Base-by-base conservation (phyloP, 2,888 invertebrate species). In the Girardia tigrina region DNA sequence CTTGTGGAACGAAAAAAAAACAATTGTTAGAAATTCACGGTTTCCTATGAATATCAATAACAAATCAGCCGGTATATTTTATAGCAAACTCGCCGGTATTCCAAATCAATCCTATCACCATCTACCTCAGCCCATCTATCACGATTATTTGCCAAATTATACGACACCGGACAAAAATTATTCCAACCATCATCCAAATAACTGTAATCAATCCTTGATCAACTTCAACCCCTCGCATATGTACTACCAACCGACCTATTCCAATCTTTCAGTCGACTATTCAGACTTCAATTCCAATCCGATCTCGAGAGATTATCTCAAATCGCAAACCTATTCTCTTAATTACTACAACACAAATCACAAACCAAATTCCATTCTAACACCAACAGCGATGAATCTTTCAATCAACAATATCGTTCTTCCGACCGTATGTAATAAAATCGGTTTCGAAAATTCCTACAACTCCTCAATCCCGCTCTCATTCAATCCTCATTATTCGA, bases 31-130 rank as follows among this genome's bases (percentile, higher is more conserved):
- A 56, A n/a, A 56, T 56, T 56, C 23, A n/a, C 56, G n/a, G 6
- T 23, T 16, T 12, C 23, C 56, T 20, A 56, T 56, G 56, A 56
- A 56, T 56, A 56, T 56, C 56, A 56, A 56, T 23, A 56, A 56
- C 56, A 56, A 56, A 56, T 56, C 56, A 56, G 56, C 56, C n/a
- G 56, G 56, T 56, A 56, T 56, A 56, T 56, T 56, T 56, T 56
- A 56, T 56, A 56, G 56, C n/a, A 56, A 56, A 56, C 4, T 56
- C 4, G 56, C 20, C n/a, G 56, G 20, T 56, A 56, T 56, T n/a
- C 56, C 56, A 56, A 56, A 56, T 56, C 56, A 56, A 56, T 56
- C 56, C 56, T 56, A 56, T 16, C 56, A 56, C 23, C 56, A 56
- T n/a, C n/a, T 56, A 56, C 56, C 56, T 8, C 56, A 56, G 56